Evolutionary conservation across 1,140 invertebrate species (phyloP).

Genomic region (Anoplolepis gracilipes): DNA sequence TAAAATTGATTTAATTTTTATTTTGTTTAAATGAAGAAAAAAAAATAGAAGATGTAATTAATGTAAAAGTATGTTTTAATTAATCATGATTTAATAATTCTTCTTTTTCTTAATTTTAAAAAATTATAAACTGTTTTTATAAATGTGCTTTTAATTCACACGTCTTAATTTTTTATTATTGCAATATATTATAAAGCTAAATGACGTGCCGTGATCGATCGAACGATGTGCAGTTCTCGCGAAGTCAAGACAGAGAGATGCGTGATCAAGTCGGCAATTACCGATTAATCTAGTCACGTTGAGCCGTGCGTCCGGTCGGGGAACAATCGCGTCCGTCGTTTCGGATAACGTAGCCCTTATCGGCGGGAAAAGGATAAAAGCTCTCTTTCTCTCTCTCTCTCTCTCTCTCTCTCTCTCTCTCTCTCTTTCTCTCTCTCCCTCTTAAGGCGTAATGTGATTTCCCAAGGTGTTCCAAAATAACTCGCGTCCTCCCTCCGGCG

Average conservation of each 20-base stretch:
- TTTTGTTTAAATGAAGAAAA: neutral
- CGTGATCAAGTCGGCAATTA: conserved; percentile 36
- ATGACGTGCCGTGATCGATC: neutral
- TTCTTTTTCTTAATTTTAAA: neutral
- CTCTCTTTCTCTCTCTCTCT: neutral
- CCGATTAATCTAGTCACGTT: conserved; percentile 73
- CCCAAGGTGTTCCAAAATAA: conserved; percentile 80
- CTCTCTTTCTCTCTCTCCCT: conserved; percentile 24
- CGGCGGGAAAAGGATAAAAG: neutral
- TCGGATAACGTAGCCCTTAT: conserved; percentile 31
- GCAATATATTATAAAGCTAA: neutral
- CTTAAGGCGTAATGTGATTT: conserved; percentile 77
- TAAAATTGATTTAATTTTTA: neutral
- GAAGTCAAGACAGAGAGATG: neutral
- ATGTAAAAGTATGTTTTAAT: neutral
- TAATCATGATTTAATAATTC: neutral
- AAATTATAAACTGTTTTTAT: neutral
- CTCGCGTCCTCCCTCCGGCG: conserved; percentile 61
- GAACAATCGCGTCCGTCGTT: conserved; percentile 24
- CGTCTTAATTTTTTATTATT: neutral
- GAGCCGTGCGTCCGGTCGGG: conserved; percentile 60
- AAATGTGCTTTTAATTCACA: neutral
- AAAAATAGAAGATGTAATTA: neutral
- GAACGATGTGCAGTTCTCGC: neutral
- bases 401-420: no score